Percentiles rank a stretch among this genome's conserved stretches.
phyloP scores from a whole-genome alignment of 1,140 invertebrate species.

The Diuraphis noxia region DNA sequence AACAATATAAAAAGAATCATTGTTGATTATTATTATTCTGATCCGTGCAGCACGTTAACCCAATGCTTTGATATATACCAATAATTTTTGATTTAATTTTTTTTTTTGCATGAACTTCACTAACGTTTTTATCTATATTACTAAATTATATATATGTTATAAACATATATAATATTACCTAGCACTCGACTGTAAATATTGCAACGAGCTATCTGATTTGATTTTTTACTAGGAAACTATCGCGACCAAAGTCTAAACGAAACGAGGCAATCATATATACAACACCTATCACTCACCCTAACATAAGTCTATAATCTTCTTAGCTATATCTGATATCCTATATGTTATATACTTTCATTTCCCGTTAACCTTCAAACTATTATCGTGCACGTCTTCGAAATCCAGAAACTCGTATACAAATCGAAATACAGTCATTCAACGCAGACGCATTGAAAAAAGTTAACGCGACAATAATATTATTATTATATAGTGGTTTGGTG shows the following conservation, averaged over 20 bases:
- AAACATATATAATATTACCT: background rate
- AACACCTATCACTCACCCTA: background rate
- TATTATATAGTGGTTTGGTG: too few species aligned
- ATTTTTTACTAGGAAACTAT: background rate
- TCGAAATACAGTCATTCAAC: background rate
- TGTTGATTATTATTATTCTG: conserved; percentile 3
- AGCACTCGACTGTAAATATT: conserved; percentile 28
- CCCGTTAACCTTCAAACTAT: conserved; percentile 1
- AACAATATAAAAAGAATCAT: background rate
- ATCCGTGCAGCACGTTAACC: conserved; percentile 16
- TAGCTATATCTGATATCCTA: conserved; percentile 2
- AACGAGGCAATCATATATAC: conserved; percentile 4
- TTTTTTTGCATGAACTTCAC: conserved; percentile 17
- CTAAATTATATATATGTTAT: background rate
- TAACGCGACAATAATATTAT: too few species aligned
- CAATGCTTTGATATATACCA: background rate
- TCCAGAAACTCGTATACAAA: conserved; percentile 37
- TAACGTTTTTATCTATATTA: background rate
- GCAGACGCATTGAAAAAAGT: background rate
- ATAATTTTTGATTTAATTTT: background rate
- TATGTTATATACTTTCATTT: background rate
- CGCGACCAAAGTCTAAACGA: conserved; percentile 3
- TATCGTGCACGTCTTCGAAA: conserved; percentile 38
- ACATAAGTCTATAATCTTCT: conserved; percentile 4
- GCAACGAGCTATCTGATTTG: background rate